Percentiles rank a stretch among this genome's conserved stretches.
Conservation (phyloP, 2,888 invertebrate species). For the Elaeidobius kamerunicus region DNA sequence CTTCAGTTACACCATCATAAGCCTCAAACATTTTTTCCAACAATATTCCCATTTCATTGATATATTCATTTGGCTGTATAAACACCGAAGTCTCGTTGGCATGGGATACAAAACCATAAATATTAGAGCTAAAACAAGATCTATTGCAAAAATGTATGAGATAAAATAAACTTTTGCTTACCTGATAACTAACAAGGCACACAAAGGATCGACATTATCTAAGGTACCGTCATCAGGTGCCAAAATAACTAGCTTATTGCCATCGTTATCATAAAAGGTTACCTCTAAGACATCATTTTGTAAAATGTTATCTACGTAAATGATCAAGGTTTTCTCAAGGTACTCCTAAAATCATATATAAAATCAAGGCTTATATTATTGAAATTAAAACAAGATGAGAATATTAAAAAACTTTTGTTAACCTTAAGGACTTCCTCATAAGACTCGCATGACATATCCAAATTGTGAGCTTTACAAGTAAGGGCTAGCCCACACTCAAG, state of each 20-base stretch:
- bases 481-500: slow-evolving; percentile 51
- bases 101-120: slow-evolving; percentile 60
- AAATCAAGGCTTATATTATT: not conserved
- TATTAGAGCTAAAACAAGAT: slow-evolving; percentile 48
- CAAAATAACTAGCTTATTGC: slow-evolving; percentile 53
- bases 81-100: slow-evolving; percentile 60
- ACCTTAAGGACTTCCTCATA: slow-evolving; percentile 53
- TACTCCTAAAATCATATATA: no score
- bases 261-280: slow-evolving; percentile 59
- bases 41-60: slow-evolving; percentile 50
- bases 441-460: slow-evolving; percentile 47
- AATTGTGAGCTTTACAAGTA: slow-evolving; percentile 54
- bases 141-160: not conserved
- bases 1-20: slow-evolving; percentile 52
- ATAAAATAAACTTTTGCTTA: not conserved
- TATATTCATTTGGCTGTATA: slow-evolving; percentile 57
- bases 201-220: slow-evolving; percentile 54
- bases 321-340: slow-evolving; percentile 11
- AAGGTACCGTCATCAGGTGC: slow-evolving; percentile 56
- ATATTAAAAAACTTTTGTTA: not conserved
- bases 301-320: slow-evolving; percentile 50
- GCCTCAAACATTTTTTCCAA: slow-evolving; percentile 57
- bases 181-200: slow-evolving; percentile 60
- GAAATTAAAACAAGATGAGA: no score
- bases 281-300: slow-evolving; percentile 55